Evolutionary conservation across 53 echinoderm and acorn worm genomes (phyloP), one percentile per base, ranked within the genome.

Genomic region (Pentamera pediparva): DNA sequence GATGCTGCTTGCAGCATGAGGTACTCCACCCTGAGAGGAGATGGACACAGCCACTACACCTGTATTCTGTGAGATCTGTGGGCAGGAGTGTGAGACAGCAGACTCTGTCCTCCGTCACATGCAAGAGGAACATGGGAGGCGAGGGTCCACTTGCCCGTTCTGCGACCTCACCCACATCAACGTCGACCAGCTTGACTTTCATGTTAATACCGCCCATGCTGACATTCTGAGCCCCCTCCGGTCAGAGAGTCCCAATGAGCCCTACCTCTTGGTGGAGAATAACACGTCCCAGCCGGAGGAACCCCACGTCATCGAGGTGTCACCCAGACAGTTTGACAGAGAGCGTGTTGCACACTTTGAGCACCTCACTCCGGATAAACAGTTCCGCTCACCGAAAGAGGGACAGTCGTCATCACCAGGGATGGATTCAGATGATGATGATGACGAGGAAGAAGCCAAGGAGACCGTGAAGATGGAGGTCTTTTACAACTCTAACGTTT

Each of bases 111-210:
- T 54, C 39, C 85, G 83, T 34, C 96, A 96, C 57, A 85, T 96
- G 88, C 63, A 83, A 1, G 67, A 80, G 39, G 90, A 76, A 33
- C 96, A 96, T 61, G 88, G 85, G 58, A 78, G 81, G 58, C 72
- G 82, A 61, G 79, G 70, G 9, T 81, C 79, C 41, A 56, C 73
- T 20, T 96, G 96, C 56, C 96, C 95, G 11, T 39, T 96, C 49
- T 96, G 96, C 75, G 88, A 96, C 69, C 83, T 96, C 24, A 71
- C 51, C 15, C 82, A 86, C 39, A 34, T 96, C 53, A 85, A 82
- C 10, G 30, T 85, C 15, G 86, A 91, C 18, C 91, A 96, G 51
- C 69, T 96, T 32, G 57, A 81, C 10, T 55, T 80, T 45, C 96
- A 96, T 62, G 85, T 96, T 24, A 91, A 95, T 37, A 87, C 95